These are phyloP conservation scores for Clusia tigrina DNA, from an alignment of 2,888 invertebrate genomes.

Conservation along the genomic window DNA sequence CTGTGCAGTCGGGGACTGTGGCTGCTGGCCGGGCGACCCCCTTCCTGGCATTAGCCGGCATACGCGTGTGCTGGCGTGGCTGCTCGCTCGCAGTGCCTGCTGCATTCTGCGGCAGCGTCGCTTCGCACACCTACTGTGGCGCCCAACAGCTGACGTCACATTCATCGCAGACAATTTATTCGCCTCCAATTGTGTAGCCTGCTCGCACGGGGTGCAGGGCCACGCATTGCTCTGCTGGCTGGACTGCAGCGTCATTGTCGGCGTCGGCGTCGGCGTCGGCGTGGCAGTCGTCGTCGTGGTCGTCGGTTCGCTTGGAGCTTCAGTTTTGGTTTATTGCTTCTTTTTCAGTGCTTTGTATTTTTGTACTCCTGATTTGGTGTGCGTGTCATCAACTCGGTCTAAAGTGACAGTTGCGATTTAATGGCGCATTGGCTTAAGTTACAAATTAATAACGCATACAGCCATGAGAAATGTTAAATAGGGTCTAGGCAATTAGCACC, in stretches of 20 bases:
- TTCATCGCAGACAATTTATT: slow-evolving; percentile 47
- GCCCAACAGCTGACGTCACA: slow-evolving; percentile 40
- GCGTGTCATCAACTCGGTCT: slow-evolving; percentile 63
- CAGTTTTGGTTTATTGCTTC: not conserved
- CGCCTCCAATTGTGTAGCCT: slow-evolving; percentile 33
- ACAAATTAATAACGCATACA: slow-evolving; percentile 54
- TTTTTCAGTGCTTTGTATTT: too few species aligned
- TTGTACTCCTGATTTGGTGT: slow-evolving; percentile 37
- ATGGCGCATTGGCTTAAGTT: slow-evolving; percentile 50
- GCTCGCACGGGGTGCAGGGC: too few species aligned
- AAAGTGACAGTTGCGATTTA: slow-evolving; percentile 63
- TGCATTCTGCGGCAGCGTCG: slow-evolving; percentile 20
- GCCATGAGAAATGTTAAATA: slow-evolving; percentile 52
- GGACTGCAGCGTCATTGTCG: not conserved
- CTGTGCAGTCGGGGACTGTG: too few species aligned
- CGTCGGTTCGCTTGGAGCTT: too few species aligned
- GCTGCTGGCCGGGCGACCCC: too few species aligned
- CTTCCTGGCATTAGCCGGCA: too few species aligned
- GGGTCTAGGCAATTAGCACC: slow-evolving; percentile 58
- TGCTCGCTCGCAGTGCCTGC: slow-evolving; percentile 29
- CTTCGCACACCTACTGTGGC: slow-evolving; percentile 32
- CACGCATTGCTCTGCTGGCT: slow-evolving; percentile 30
- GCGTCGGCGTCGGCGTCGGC: slow-evolving; percentile 23
- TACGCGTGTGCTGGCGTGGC: slow-evolving; percentile 6
- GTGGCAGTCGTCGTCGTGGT: slow-evolving; percentile 17